These are phyloP conservation scores for Ictalurus furcatus DNA, from an alignment of 2,113 vertebrate genomes.

Conservation along the genomic window DNA sequence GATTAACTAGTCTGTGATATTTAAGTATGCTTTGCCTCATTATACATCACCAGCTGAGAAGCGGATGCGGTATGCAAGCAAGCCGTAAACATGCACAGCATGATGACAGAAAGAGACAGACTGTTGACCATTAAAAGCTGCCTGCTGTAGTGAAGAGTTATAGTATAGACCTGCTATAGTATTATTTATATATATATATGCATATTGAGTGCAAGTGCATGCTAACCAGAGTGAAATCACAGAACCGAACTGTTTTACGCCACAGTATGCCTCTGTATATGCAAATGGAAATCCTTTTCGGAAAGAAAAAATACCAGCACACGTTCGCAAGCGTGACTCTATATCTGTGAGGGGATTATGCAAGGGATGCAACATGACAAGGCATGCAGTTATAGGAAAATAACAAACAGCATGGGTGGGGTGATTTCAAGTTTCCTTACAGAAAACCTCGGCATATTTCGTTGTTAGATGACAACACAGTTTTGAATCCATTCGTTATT, in stretches of 20 bases:
- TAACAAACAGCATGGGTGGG: not conserved
- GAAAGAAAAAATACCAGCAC: not conserved
- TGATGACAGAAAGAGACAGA: not conserved
- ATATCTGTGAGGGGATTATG: not conserved
- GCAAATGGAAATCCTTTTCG: conserved; percentile 15
- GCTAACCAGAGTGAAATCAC: conserved; percentile 2
- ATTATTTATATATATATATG: not conserved
- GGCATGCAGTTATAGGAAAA: not conserved
- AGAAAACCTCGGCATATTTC: not conserved
- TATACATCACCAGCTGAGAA: conserved; percentile 13
- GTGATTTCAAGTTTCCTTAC: not conserved
- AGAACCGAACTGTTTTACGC: conserved; percentile 14
- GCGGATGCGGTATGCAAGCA: not conserved
- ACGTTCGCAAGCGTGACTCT: not conserved
- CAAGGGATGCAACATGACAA: not conserved
- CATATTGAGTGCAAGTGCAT: conserved; percentile 8
- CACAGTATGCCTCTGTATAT: conserved; percentile 1
- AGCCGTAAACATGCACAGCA: conserved; percentile 2
- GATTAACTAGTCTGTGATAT: conserved; percentile 10
- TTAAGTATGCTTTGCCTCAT: not conserved
- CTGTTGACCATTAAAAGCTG: conserved; percentile 16
- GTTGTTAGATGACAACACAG: not conserved
- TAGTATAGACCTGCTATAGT: not conserved
- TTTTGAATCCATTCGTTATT: not conserved
- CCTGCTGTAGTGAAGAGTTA: conserved; percentile 18